Evolutionary conservation across 2,888 invertebrate species (phyloP), one percentile per base, ranked within the genome.

Genomic region (Drosophila mercatorum): DNA sequence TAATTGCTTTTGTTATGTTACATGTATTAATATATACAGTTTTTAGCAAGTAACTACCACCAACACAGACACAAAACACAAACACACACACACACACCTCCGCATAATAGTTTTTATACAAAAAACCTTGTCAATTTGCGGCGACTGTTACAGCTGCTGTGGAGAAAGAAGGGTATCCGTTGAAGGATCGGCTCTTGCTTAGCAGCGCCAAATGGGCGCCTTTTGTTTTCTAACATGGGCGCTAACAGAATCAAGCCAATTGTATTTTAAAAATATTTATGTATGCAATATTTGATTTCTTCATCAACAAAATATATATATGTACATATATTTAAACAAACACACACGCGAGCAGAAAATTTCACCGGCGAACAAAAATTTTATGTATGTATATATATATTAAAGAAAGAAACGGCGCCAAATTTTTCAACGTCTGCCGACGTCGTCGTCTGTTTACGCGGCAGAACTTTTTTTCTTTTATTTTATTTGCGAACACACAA

Each of bases 361-460:
- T 88, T 79, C 81, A 83, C 86, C 74, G 68, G 73, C 38, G 43
- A 62, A 64, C 22, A 53, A 72, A 72, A 68, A 64, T 46, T 46
- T 67, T 11, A 68, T 65, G 59, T 28, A 28, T 22, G 22, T 5
- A 28, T 43, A 52, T 68, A 72, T 69, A 55, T 22, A 53, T 31
- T 68, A 31, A 40, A 49, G 47, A 49, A 59, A 74, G 79, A 79
- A 79, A 80, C 80, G 83, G 87, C 87, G 89, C 89, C 89, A 88
- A 85, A 84, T 81, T 75, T 40, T 75, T 40, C 46, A 52, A 74
- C 69, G 81, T 71, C 78, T 70, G 80, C 66, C 83, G 81, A 66
- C 69, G 75, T 73, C 78, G 70, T 72, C 80, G 85, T 83, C 70
- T 83, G 89, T 83, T 83, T 88, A 83, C 83, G 89, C 88, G 83